phyloP scores from a whole-genome alignment of 2,113 vertebrate genomes.

The Cynopterus brachyotis region DNA sequence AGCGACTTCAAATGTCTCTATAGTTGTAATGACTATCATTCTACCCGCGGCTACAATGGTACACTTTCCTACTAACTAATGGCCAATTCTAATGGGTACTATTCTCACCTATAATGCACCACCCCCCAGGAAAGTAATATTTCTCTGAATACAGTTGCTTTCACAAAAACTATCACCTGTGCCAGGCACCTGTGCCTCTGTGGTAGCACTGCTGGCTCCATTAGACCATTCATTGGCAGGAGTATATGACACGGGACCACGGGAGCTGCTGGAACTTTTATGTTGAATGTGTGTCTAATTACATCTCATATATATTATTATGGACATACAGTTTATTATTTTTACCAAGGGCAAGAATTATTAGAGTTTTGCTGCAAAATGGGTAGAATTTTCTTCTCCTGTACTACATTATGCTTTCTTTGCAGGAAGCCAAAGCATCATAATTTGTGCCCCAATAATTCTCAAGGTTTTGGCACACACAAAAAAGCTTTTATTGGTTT shows the following conservation, averaged over 20 bases:
- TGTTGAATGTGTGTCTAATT: background rate
- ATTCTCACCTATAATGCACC: rapidly evolving
- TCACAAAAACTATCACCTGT: background rate
- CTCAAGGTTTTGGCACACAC: background rate
- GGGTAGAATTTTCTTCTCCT: background rate
- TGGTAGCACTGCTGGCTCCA: background rate
- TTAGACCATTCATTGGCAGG: background rate
- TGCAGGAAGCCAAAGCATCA: background rate
- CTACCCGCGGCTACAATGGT: background rate
- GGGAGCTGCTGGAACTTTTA: background rate
- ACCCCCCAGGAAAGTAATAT: background rate
- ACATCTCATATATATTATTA: background rate
- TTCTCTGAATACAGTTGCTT: background rate
- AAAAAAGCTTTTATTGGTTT: background rate
- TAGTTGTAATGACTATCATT: background rate
- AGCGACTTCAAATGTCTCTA: background rate
- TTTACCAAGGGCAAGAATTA: background rate
- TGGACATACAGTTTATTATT: background rate
- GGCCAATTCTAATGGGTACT: background rate
- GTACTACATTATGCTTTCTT: background rate
- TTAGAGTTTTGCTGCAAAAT: background rate
- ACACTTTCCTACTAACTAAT: background rate
- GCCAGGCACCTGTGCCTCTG: too few species aligned
- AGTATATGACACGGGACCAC: background rate
- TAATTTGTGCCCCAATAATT: background rate